These are phyloP conservation scores for Leucopternis melanops DNA, from an alignment of 2,113 vertebrate genomes.

Conservation along the genomic window DNA sequence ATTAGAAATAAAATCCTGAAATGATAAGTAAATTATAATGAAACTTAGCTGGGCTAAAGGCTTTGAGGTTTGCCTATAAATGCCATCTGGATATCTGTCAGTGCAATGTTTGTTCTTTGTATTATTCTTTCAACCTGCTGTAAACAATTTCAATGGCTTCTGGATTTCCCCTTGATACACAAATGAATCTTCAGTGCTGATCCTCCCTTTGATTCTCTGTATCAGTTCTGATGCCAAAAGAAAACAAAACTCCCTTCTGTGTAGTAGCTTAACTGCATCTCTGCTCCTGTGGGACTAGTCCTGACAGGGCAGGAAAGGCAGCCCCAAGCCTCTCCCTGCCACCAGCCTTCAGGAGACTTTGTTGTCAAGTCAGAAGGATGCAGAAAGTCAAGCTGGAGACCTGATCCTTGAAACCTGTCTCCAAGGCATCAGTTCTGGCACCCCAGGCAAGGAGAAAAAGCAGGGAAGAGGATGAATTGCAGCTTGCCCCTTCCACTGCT, in stretches of 20 bases:
- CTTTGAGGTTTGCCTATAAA: not conserved
- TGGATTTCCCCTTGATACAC: constrained; percentile 30
- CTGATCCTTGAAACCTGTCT: not conserved
- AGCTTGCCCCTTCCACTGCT: not conserved
- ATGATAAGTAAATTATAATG: not conserved
- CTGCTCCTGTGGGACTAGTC: not conserved
- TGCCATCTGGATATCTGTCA: not conserved
- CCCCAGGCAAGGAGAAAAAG: not conserved
- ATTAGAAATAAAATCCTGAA: not conserved
- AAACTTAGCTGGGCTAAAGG: not conserved
- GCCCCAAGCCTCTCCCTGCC: not conserved
- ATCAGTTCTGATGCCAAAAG: constrained; percentile 28
- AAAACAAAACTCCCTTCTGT: constrained; percentile 23
- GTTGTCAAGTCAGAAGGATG: not conserved
- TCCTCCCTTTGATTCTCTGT: not conserved
- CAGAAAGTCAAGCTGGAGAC: not conserved
- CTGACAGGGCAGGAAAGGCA: not conserved
- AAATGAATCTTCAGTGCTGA: not conserved
- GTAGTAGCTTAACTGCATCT: not conserved
- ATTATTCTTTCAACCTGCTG: constrained; percentile 12
- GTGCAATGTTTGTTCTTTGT: not conserved
- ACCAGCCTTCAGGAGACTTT: not conserved
- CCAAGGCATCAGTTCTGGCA: not conserved
- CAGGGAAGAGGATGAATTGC: not conserved
- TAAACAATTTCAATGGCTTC: constrained; percentile 37